Evolutionary conservation across 2,888 invertebrate species (phyloP).

Genomic region (Nomada flava): DNA sequence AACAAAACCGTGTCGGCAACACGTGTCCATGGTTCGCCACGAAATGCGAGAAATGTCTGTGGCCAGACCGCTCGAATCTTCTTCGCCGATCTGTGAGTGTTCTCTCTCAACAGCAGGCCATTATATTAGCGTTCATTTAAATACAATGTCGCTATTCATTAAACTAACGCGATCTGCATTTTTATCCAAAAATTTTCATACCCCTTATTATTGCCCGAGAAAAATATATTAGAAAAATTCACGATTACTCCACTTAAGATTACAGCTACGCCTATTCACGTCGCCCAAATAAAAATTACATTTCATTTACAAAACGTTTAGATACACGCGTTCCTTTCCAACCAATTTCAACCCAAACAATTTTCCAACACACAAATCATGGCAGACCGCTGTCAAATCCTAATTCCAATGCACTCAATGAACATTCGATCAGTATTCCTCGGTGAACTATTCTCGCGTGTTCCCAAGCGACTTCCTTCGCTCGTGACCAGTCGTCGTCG

Average conservation of each 20-base stretch:
- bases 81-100: conserved; percentile 72
- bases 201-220: too few relatives aligned
- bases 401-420: neutral
- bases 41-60: conserved; percentile 81
- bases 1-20: conserved; percentile 81
- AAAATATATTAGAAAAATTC: too few relatives aligned
- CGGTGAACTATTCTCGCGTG: conserved; percentile 22
- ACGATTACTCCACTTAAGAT: too few relatives aligned
- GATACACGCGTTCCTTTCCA: too few relatives aligned
- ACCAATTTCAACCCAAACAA: too few relatives aligned
- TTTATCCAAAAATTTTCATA: too few relatives aligned
- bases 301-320: too few relatives aligned
- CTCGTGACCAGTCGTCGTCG: conserved; percentile 43
- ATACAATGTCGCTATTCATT: too few relatives aligned
- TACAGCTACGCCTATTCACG: too few relatives aligned
- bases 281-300: too few relatives aligned
- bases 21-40: conserved; percentile 77
- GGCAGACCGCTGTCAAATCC: conserved; percentile 1
- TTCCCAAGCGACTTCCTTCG: conserved; percentile 59
- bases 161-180: too few relatives aligned
- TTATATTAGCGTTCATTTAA: too few relatives aligned
- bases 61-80: conserved; percentile 72
- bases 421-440: conserved; percentile 53
- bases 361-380: neutral
- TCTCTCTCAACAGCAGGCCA: neutral